Evolutionary conservation across 2,113 vertebrate species (phyloP), one percentile per base, ranked within the genome.

Genomic region (Lamprotornis superbus): DNA sequence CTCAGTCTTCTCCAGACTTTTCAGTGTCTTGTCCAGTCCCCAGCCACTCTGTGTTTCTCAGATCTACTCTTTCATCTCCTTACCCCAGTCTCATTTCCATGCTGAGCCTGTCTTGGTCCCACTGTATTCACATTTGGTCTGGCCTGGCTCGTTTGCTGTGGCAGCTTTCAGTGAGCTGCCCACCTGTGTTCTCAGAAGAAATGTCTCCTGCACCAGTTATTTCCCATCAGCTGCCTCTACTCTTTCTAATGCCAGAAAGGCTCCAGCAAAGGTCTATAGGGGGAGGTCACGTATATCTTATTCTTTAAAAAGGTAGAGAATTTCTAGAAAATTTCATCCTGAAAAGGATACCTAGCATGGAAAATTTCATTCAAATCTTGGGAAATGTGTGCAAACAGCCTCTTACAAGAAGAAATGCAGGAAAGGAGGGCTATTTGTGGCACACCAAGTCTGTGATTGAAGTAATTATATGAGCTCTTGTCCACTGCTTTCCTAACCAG

Each of bases 261-360:
- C 25, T 83, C 33, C 55, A 84, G 59, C 12, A 78, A 87, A 88
- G 9, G 33, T 68, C 25, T 60, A 83, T 55, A 83, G 6, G 5
- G 2, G 16, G 4, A 22, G 8, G 13, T 44, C 21, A 73, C 0
- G 0, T 56, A 42, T 33, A 49, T 18, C 25, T 85, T 8, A 0
- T 49, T 94, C 56, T 84, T 74, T 59, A 23, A 82, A 88, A 95
- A 73, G 37, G 18, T 31, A 69, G 50, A 80, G 30, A 30, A 53
- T 35, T n/a, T 90, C 31, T 76, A 37, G 31, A 91, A 68, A 44
- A 69, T 33, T 71, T 93, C 3, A 57, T 40, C n/a, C 85, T 69
- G 63, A 35, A 89, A 87, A 80, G 30, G 56, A 65, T 47, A 57
- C 31, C 6, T 23, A 40, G 35, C 31, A 65, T 10, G 18, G 59